phyloP scores from a whole-genome alignment of 2,888 invertebrate genomes.

The Neria commutata region DNA sequence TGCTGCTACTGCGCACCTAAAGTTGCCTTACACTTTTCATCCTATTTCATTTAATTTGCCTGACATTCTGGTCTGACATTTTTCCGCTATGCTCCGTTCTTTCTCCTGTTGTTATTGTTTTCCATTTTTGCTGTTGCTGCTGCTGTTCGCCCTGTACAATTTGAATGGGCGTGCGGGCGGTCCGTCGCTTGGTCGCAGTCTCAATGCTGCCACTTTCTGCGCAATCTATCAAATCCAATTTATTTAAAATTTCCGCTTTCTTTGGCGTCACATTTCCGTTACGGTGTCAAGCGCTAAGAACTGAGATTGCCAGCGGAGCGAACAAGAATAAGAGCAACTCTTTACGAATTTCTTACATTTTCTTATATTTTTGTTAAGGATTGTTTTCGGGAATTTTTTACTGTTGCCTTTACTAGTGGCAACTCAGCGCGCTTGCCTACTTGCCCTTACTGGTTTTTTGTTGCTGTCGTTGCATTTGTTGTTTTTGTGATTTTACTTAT shows the following conservation, averaged over 20 bases:
- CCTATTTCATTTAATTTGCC: background rate
- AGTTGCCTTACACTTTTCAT: no score
- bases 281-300: constrained; percentile 18
- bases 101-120: background rate
- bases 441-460: no score
- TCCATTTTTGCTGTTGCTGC: background rate
- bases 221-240: constrained; percentile 37
- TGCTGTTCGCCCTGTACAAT: background rate
- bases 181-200: background rate
- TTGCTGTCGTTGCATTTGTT: no score
- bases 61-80: background rate
- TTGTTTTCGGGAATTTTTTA: no score
- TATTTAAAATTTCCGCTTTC: constrained; percentile 30
- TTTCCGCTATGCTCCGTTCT: no score
- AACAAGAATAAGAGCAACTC: no score
- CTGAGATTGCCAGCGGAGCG: no score
- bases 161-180: background rate
- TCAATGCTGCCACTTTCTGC: background rate
- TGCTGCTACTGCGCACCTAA: no score
- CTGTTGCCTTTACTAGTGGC: no score
- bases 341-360: no score
- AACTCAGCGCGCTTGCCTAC: no score
- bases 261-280: constrained; percentile 33
- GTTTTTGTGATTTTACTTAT: background rate
- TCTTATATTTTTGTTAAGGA: no score